Evolutionary conservation across 2,888 invertebrate genomes (phyloP).

Genomic region (Phaedon cochleariae): DNA sequence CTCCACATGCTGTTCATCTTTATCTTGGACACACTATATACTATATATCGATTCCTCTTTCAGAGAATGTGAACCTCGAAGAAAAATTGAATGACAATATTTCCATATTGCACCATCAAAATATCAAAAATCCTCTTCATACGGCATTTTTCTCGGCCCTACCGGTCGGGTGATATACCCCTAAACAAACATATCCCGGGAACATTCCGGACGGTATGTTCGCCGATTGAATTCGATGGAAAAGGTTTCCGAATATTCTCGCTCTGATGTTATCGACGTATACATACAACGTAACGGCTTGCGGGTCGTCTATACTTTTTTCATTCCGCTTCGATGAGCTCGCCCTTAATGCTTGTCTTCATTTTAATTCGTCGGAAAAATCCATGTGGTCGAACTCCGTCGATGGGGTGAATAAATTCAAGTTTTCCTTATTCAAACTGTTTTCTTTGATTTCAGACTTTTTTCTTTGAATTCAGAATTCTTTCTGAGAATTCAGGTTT

Average conservation of each 20-base stretch:
- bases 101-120: background rate
- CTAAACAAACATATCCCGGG: background rate
- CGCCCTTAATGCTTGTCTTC: constrained; percentile 43
- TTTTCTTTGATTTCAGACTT: too few species aligned
- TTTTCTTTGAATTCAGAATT: too few species aligned
- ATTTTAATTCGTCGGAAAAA: constrained; percentile 41
- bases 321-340: constrained; percentile 16
- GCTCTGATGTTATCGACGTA: constrained; percentile 14
- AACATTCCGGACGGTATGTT: background rate
- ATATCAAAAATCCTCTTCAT: too few species aligned
- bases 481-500: too few species aligned
- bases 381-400: constrained; percentile 7
- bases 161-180: background rate
- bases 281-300: background rate
- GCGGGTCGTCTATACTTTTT: constrained; percentile 20
- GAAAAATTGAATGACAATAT: too few species aligned
- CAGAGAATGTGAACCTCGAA: too few species aligned
- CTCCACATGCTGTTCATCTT: too few species aligned
- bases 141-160: too few species aligned
- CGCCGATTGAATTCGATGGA: constrained; percentile 4
- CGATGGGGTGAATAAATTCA: too few species aligned
- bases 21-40: too few species aligned
- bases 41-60: too few species aligned
- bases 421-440: too few species aligned
- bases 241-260: constrained; percentile 6